Base-by-base conservation (phyloP, 2,113 vertebrate species). In the Ceratotherium simum region DNA sequence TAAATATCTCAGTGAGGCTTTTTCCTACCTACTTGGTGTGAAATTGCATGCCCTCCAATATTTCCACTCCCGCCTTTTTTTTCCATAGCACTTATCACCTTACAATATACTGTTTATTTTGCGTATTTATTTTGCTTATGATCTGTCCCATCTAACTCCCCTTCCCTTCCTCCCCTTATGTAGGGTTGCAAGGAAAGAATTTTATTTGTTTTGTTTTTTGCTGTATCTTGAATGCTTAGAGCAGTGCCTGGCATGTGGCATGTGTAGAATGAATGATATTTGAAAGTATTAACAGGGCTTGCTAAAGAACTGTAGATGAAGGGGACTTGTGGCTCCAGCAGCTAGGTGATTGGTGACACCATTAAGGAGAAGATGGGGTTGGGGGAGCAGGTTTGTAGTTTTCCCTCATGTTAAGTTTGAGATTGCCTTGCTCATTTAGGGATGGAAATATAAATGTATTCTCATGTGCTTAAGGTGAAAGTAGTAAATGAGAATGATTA, bases 181-280 rank as follows among this genome's bases (percentile, higher is more conserved):
- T 29, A 73, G 83, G 51, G 17, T 79, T 93, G 33, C 11, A 76
- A 85, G 48, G 39, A 65, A 48, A 88, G 12, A 13, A 5, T 58
- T 73, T 69, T 65, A 16, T 65, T 91, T 82, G 31, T 29, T 70
- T 64, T 95, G 46, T 75, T 29, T 85, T 95, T 85, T 89, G 33
- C 82, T 91, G 3, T 90, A 36, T 83, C 17, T 73, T 80, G 29
- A 72, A 39, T 87, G 12, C 27, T 91, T 79, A 56, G 16, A 79
- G 58, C 33, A 36, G 39, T 90, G n/a, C 25, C 31, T 29, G 65
- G 79, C 25, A 80, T n/a, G 29, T 60, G 67, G 67, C 27, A 95
- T 0, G 0, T 64, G 6, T 72, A 76, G 33, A 96, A 39, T 33
- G 31, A 91, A 51, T 85, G 6, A 27, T 90, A 72, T 73, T 85